Conservation (phyloP, 2,888 invertebrate genomes). For the Melieria picta region DNA sequence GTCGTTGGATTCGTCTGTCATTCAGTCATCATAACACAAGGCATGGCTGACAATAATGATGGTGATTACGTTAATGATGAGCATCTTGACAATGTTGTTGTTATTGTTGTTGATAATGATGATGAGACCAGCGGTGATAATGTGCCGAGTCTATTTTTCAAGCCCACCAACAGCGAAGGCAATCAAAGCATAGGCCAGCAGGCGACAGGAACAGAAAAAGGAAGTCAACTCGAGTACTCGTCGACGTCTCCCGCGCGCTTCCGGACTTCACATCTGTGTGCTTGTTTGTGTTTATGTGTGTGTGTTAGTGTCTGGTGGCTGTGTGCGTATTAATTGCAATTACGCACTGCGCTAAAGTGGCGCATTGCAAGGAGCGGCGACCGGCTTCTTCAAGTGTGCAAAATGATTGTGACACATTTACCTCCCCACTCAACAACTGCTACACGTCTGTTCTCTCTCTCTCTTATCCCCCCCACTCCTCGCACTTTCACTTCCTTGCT, state of each 20-base stretch:
- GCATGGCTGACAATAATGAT: too few relatives aligned
- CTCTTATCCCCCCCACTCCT: neutral
- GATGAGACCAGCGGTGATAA: too few relatives aligned
- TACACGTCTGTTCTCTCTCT: neutral
- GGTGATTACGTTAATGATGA: too few relatives aligned
- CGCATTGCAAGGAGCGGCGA: slow-evolving; percentile 4
- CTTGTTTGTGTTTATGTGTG: too few relatives aligned
- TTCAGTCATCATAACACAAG: too few relatives aligned
- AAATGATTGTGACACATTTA: slow-evolving; percentile 62
- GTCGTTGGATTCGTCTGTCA: too few relatives aligned
- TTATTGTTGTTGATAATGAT: neutral
- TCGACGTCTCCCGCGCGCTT: too few relatives aligned
- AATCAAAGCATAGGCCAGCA: neutral
- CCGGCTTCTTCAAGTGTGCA: slow-evolving; percentile 52
- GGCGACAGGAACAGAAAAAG: too few relatives aligned
- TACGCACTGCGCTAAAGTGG: neutral
- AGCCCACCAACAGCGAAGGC: neutral
- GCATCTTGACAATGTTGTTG: neutral
- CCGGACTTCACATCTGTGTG: too few relatives aligned
- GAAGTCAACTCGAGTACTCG: too few relatives aligned
- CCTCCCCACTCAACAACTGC: neutral
- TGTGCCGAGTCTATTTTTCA: neutral
- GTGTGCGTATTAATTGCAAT: neutral
- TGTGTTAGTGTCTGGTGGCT: too few relatives aligned
- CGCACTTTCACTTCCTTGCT: slow-evolving; percentile 14